Conservation (phyloP, 2,113 vertebrate genomes). For the Esox niger region DNA sequence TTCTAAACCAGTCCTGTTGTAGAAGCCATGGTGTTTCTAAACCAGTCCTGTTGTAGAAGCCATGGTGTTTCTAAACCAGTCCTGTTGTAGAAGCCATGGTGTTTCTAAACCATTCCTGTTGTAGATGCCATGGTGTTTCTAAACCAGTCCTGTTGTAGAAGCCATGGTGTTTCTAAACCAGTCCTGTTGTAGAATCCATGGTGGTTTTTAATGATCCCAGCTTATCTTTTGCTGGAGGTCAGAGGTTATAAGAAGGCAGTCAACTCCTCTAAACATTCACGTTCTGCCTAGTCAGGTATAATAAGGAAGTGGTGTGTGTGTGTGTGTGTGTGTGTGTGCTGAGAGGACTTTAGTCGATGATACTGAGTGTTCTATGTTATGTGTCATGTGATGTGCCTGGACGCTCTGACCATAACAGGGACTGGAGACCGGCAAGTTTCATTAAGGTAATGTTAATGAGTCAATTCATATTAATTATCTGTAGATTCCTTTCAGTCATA, state of each 20-base stretch:
- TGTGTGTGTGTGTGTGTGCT: too few species aligned
- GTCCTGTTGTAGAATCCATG: too few species aligned
- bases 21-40: too few species aligned
- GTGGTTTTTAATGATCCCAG: neutral
- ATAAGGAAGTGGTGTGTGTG: conserved; percentile 60
- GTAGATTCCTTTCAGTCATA: neutral
- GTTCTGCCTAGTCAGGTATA: conserved; percentile 26
- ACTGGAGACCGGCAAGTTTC: conserved; percentile 29
- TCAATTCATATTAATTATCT: neutral
- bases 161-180: too few species aligned
- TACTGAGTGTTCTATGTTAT: neutral
- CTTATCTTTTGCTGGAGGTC: too few species aligned
- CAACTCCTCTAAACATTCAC: neutral
- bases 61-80: too few species aligned
- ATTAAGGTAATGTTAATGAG: conserved; percentile 43
- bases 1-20: too few species aligned
- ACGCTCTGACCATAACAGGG: conserved; percentile 26
- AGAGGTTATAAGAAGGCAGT: neutral
- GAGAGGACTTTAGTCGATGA: conserved; percentile 68
- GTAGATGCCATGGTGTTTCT: too few species aligned
- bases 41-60: too few species aligned
- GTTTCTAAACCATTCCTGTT: too few species aligned
- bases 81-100: too few species aligned
- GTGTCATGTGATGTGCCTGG: conserved; percentile 61
- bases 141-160: too few species aligned